Base-by-base conservation (phyloP, 2,888 invertebrate species). In the Athrips mouffetella region DNA sequence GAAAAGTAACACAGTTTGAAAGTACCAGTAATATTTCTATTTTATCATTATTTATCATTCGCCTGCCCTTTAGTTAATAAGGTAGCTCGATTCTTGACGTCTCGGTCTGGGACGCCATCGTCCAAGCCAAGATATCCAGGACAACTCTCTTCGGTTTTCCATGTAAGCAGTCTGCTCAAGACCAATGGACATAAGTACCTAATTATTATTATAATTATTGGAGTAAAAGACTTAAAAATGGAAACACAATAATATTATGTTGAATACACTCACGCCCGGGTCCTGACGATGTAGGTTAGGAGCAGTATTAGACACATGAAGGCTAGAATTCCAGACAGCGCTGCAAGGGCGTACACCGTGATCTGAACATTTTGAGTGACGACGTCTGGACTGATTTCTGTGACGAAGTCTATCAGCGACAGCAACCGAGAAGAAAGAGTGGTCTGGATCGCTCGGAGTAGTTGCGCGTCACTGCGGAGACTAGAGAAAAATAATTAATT, bases 201-300 rank as follows among this genome's bases (percentile, higher is more conserved):
- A n/a, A n/a, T n/a, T n/a, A n/a, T n/a, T n/a, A n/a, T n/a, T n/a
- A n/a, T n/a, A n/a, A n/a, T n/a, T n/a, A n/a, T n/a, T n/a, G n/a
- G n/a, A n/a, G n/a, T n/a, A n/a, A n/a, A n/a, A n/a, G n/a, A n/a
- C n/a, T n/a, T n/a, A n/a, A n/a, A n/a, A n/a, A n/a, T n/a, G n/a
- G n/a, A 3, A n/a, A 8, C n/a, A 6, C n/a, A 1, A n/a, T 1
- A 8, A 1, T 11, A 30, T n/a, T 30, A 5, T 29, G 29, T 5
- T 2, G 3, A n/a, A n/a, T 30, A 10, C 13, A 77, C 85, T 79
- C 45, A 92, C 92, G 89, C 83, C 65, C 89, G 85, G 0, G 90
- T 91, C 70, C 89, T 89, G 40, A 91, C 52, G 50, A 91, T 74
- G 68, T 90, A 92, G 0, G 88, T 82, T 1, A 90, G 60, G 2